Evolutionary conservation across 2,113 vertebrate species (phyloP).

Genomic region (Steatornis caripensis): DNA sequence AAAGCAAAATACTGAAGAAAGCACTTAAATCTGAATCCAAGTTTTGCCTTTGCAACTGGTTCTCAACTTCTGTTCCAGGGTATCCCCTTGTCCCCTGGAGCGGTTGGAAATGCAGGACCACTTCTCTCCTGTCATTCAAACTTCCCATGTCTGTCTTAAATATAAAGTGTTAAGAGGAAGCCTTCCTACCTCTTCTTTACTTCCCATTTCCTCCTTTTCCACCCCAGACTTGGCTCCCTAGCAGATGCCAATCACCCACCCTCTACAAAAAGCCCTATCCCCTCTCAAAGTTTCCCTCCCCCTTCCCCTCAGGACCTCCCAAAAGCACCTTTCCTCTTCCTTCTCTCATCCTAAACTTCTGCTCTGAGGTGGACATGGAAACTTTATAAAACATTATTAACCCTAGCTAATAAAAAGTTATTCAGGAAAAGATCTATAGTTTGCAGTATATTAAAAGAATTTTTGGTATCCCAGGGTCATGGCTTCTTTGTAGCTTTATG

Average conservation of each 20-base stretch:
- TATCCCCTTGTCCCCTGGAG: background rate
- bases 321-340: background rate
- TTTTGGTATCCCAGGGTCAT: background rate
- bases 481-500: background rate
- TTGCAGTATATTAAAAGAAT: background rate
- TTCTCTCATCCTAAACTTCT: background rate
- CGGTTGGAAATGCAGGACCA: background rate
- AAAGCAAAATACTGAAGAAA: background rate
- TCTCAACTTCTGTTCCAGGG: background rate
- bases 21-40: background rate
- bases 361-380: background rate
- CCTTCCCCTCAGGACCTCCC: background rate
- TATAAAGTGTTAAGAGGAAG: background rate
- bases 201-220: background rate
- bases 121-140: background rate
- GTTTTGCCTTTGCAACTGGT: background rate
- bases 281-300: background rate
- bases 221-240: background rate
- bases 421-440: background rate
- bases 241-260: background rate
- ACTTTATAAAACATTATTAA: background rate
- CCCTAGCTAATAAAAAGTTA: background rate
- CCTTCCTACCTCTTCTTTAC: background rate
- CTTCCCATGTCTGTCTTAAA: background rate
- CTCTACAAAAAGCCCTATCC: background rate